These are phyloP conservation scores for Drosophila pachea DNA, from an alignment of 1,140 invertebrate species.

Conservation along the genomic window DNA sequence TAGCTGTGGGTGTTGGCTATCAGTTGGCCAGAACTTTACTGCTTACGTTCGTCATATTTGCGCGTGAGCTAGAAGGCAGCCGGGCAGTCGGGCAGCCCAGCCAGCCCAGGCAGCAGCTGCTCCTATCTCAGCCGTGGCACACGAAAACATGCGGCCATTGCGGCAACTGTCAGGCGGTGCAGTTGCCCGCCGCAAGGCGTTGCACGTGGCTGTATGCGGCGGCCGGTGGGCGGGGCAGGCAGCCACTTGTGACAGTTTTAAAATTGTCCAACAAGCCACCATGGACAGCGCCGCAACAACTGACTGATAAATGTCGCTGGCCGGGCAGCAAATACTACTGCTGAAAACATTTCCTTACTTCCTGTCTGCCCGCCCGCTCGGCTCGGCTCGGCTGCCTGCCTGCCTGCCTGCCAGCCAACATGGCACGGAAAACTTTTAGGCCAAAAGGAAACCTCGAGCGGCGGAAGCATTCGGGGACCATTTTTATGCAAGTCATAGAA, in stretches of 20 bases:
- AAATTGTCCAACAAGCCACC: slow-evolving; percentile 68
- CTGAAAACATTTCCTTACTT: slow-evolving; percentile 74
- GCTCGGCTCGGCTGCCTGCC: too few species aligned
- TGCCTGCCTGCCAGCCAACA: slow-evolving; percentile 54
- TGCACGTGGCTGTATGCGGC: slow-evolving; percentile 8
- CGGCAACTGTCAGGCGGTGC: slow-evolving; percentile 55
- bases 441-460: slow-evolving; percentile 70
- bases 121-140: slow-evolving; percentile 40
- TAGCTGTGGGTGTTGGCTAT: slow-evolving; percentile 64
- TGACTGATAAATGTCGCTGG: slow-evolving; percentile 75
- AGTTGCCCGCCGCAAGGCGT: slow-evolving; percentile 38
- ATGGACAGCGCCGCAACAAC: slow-evolving; percentile 63
- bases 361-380: slow-evolving; percentile 55
- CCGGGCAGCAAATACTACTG: slow-evolving; percentile 70
- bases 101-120: slow-evolving; percentile 4
- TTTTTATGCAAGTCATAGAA: slow-evolving; percentile 77
- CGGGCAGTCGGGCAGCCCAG: slow-evolving; percentile 4
- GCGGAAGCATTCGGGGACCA: slow-evolving; percentile 67
- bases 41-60: slow-evolving; percentile 76
- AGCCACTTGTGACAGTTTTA: slow-evolving; percentile 70
- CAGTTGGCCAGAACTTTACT: slow-evolving; percentile 75
- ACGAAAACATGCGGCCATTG: slow-evolving; percentile 50
- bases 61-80: slow-evolving; percentile 53
- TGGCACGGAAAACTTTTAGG: slow-evolving; percentile 69
- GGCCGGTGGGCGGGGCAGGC: slow-evolving; percentile 7